Evolutionary conservation across 2,113 vertebrate genomes (phyloP).

Genomic region (Mellivora capensis): DNA sequence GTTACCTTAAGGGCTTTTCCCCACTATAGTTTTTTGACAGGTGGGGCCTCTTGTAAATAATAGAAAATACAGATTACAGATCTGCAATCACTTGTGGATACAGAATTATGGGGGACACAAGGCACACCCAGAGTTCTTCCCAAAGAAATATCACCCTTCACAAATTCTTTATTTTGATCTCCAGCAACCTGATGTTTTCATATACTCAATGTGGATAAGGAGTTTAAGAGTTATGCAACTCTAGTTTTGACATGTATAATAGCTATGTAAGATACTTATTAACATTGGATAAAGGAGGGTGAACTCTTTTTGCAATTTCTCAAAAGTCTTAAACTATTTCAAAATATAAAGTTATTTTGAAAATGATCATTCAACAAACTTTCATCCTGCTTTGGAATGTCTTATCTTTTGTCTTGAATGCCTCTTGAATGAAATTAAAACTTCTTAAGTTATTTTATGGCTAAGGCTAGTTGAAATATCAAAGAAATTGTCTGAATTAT

Average conservation of each 20-base stretch:
- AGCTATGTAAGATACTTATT: neutral
- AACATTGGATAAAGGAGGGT: neutral
- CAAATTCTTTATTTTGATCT: neutral
- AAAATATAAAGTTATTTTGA: neutral
- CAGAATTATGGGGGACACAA: neutral
- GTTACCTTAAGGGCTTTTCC: neutral
- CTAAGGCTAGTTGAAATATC: neutral
- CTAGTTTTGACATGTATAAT: neutral
- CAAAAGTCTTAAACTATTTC: neutral
- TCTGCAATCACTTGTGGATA: neutral
- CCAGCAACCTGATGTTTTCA: neutral
- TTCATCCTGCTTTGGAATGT: neutral
- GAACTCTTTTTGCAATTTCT: neutral
- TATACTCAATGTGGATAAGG: neutral
- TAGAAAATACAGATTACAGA: neutral
- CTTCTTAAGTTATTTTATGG: neutral
- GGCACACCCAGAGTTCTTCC: neutral
- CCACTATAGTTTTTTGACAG: neutral
- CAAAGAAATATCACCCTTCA: neutral
- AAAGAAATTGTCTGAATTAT: neutral
- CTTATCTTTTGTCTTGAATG: neutral
- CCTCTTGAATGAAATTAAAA: neutral
- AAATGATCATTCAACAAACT: neutral
- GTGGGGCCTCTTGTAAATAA: neutral
- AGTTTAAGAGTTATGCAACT: neutral